Percentiles rank a stretch among this genome's conserved stretches.
phyloP scores from a whole-genome alignment of 2,888 invertebrate genomes.

The Hypolimnas misippus region DNA sequence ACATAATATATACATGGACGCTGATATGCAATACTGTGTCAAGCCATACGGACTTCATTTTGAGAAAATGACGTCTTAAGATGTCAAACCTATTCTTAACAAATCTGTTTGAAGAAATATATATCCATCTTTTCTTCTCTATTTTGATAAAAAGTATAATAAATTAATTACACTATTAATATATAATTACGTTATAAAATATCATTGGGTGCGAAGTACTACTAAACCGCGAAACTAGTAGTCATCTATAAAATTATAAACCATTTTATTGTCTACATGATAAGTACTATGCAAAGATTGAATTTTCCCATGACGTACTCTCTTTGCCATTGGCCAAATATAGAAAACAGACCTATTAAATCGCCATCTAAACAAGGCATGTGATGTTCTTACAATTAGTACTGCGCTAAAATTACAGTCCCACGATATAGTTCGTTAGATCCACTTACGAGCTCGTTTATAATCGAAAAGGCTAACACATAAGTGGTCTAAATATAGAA shows the following conservation, averaged over 20 bases:
- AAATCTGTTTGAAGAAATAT: too few relatives aligned
- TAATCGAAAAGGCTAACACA: slow-evolving; percentile 70
- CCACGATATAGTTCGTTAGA: slow-evolving; percentile 52
- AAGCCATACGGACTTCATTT: too few relatives aligned
- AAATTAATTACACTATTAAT: too few relatives aligned
- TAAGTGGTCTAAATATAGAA: slow-evolving; percentile 75
- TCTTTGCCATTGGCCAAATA: not conserved
- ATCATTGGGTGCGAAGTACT: too few relatives aligned
- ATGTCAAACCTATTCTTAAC: too few relatives aligned
- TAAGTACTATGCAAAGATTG: not conserved
- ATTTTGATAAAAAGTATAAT: too few relatives aligned
- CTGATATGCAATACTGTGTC: too few relatives aligned
- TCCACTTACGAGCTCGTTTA: slow-evolving; percentile 52
- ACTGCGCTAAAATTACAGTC: slow-evolving; percentile 63
- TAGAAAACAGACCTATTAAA: slow-evolving; percentile 32
- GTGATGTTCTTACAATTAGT: slow-evolving; percentile 59
- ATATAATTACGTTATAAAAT: too few relatives aligned
- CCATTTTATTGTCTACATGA: not conserved
- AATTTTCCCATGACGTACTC: not conserved
- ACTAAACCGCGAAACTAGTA: too few relatives aligned
- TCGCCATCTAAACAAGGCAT: slow-evolving; percentile 47
- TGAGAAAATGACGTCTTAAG: too few relatives aligned
- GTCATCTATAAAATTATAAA: not conserved
- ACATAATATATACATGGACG: too few relatives aligned
- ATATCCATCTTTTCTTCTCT: too few relatives aligned